phyloP scores from a whole-genome alignment of 1,140 invertebrate genomes.

The Maniola jurtina region DNA sequence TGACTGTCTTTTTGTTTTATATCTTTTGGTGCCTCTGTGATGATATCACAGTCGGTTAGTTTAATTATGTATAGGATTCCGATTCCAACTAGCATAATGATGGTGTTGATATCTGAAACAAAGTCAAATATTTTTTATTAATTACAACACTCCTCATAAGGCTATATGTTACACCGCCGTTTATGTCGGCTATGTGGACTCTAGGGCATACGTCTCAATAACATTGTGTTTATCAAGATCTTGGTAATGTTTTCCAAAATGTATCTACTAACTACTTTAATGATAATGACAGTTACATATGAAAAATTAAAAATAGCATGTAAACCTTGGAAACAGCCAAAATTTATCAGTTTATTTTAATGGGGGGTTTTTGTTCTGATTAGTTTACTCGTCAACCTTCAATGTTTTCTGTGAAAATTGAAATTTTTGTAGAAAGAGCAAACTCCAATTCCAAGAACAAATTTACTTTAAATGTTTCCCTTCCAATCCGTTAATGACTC shows the following conservation, averaged over 20 bases:
- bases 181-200: too few relatives aligned
- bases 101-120: constrained; percentile 59
- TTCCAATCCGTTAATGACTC: not conserved
- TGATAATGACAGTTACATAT: too few relatives aligned
- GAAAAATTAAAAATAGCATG: too few relatives aligned
- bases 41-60: constrained; percentile 57
- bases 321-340: too few relatives aligned
- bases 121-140: constrained; percentile 20
- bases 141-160: too few relatives aligned
- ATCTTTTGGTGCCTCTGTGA: constrained; percentile 48
- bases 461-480: not conserved
- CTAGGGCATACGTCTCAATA: too few relatives aligned
- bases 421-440: not conserved
- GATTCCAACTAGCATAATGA: constrained; percentile 40
- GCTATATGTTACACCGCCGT: too few relatives aligned
- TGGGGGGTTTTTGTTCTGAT: not conserved
- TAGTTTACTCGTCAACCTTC: not conserved
- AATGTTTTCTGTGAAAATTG: not conserved
- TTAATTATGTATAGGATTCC: constrained; percentile 41
- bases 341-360: too few relatives aligned
- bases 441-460: not conserved
- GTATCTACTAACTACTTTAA: too few relatives aligned
- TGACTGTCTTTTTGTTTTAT: constrained; percentile 49
- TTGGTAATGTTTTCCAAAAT: too few relatives aligned
- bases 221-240: too few relatives aligned